A percentile compares a stretch with the other conserved stretches of the same genome.
These are phyloP conservation scores for Percopsis omiscomaycus DNA, from an alignment of 2,797 vertebrate genomes.

Conservation along the genomic window DNA sequence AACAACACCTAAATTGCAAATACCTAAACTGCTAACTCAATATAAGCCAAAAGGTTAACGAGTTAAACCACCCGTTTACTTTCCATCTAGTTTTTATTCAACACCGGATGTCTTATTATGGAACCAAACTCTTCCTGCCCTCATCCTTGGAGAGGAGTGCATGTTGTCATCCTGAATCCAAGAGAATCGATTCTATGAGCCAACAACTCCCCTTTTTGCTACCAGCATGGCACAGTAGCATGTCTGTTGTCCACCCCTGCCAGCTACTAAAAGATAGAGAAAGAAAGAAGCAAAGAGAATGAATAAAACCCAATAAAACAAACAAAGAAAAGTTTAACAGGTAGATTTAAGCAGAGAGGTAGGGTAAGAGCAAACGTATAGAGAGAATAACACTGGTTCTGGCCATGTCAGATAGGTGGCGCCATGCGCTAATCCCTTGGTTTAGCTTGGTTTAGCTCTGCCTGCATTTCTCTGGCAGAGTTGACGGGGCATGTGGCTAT, in stretches of 20 bases:
- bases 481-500: slow-evolving; percentile 70
- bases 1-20: no score
- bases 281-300: slow-evolving; percentile 31
- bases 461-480: slow-evolving; percentile 57
- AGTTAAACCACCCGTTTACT: no score
- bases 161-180: slow-evolving; percentile 30
- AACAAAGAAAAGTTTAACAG: not conserved
- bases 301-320: not conserved
- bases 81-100: no score
- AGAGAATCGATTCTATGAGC: slow-evolving; percentile 32
- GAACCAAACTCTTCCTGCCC: slow-evolving; percentile 45
- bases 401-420: slow-evolving; percentile 63
- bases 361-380: slow-evolving; percentile 10
- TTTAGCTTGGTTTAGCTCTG: slow-evolving; percentile 50
- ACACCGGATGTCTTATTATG: slow-evolving; percentile 10
- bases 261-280: slow-evolving; percentile 64
- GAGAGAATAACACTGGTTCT: slow-evolving; percentile 53
- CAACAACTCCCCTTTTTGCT: slow-evolving; percentile 52
- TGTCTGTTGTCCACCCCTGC: slow-evolving; percentile 59
- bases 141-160: slow-evolving; percentile 34
- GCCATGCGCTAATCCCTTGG: slow-evolving; percentile 63
- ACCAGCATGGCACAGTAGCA: slow-evolving; percentile 55
- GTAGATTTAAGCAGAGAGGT: not conserved
- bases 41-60: no score
- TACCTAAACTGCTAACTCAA: no score